Evolutionary conservation across 2,797 vertebrate species (phyloP).

Genomic region (Caiman crocodilus): DNA sequence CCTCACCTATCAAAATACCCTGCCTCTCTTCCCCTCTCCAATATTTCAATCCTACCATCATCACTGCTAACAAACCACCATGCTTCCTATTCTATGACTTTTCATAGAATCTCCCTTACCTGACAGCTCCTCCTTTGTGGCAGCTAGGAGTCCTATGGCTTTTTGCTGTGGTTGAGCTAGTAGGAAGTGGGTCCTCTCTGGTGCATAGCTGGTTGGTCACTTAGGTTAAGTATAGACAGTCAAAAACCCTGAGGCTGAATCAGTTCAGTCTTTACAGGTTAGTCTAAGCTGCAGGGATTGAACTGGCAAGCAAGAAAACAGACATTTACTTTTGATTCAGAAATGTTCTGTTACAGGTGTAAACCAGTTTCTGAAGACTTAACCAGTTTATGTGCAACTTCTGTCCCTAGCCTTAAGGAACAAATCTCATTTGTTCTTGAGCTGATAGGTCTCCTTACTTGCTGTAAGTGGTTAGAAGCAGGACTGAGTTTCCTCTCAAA

Average conservation of each 20-base stretch:
- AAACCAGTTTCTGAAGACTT: too few relatives aligned
- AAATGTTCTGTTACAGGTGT: too few relatives aligned
- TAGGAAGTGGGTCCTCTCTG: background rate
- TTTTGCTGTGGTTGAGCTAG: background rate
- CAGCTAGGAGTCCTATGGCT: background rate
- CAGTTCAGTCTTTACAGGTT: too few relatives aligned
- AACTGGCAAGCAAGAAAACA: too few relatives aligned
- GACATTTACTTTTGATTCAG: too few relatives aligned
- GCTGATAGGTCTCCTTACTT: background rate
- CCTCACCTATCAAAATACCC: too few relatives aligned
- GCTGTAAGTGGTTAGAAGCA: background rate
- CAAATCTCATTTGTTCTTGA: background rate
- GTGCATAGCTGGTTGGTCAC: background rate
- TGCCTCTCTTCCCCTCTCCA: background rate
- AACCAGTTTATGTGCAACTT: too few relatives aligned
- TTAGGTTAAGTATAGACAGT: background rate
- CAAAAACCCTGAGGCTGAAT: too few relatives aligned
- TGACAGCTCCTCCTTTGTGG: background rate
- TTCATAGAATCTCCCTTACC: background rate
- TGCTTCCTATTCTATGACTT: background rate
- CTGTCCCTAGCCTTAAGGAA: too few relatives aligned
- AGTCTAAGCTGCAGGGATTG: too few relatives aligned
- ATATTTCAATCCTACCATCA: background rate
- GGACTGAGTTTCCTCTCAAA: background rate
- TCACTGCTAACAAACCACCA: background rate